phyloP scores from a whole-genome alignment of 2,888 invertebrate genomes.

The Tridacna crocea region DNA sequence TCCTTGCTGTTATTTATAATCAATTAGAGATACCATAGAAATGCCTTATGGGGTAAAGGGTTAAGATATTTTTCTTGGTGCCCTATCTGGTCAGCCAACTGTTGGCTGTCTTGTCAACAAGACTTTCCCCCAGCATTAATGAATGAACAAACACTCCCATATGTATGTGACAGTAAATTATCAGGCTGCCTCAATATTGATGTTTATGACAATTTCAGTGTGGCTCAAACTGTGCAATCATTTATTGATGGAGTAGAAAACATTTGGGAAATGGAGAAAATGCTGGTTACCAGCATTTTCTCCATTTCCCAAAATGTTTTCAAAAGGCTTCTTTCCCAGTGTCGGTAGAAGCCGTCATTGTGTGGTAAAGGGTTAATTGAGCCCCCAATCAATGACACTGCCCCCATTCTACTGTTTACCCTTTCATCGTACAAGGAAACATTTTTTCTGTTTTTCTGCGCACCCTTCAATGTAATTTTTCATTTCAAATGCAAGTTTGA shows the following conservation, averaged over 20 bases:
- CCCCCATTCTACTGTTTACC: not conserved
- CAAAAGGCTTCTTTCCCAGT: too few species aligned
- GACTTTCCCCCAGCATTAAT: not conserved
- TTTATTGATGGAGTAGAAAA: too few species aligned
- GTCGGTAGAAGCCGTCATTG: too few species aligned
- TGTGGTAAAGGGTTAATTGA: too few species aligned
- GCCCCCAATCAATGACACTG: too few species aligned
- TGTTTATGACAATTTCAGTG: not conserved
- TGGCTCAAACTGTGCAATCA: not conserved
- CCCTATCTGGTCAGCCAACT: not conserved
- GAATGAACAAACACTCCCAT: conserved; percentile 17
- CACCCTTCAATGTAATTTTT: too few species aligned
- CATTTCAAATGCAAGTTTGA: too few species aligned
- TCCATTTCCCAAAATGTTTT: conserved; percentile 2
- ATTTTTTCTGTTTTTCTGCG: too few species aligned
- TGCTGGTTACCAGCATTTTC: not conserved
- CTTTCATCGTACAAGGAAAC: not conserved
- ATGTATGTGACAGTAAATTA: conserved; percentile 19
- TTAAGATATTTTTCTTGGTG: too few species aligned
- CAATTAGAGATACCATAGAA: too few species aligned
- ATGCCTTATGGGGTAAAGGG: too few species aligned
- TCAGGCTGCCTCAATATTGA: not conserved
- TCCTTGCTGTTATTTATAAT: too few species aligned
- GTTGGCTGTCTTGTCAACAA: not conserved
- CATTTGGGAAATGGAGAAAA: not conserved